These are phyloP conservation scores for Tragelaphus buxtoni DNA, from an alignment of 2,113 vertebrate species.

Conservation along the genomic window DNA sequence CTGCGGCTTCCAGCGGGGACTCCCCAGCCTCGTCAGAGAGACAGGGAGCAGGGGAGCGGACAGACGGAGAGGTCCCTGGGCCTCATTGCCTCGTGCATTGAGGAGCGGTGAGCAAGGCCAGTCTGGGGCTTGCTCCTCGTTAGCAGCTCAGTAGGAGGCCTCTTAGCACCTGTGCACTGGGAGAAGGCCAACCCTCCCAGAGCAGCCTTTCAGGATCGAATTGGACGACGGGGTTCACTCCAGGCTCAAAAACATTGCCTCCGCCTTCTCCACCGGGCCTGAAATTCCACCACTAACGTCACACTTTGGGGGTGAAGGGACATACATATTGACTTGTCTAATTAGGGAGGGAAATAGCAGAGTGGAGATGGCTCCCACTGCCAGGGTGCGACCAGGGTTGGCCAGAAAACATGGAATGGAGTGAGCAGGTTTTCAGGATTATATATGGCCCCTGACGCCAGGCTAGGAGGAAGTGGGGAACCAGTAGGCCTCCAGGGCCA, in stretches of 20 bases:
- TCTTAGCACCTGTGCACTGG: neutral
- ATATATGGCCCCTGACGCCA: too few species aligned
- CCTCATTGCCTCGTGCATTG: fast-evolving
- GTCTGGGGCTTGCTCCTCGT: neutral
- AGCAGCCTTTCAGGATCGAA: neutral
- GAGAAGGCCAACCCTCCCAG: neutral
- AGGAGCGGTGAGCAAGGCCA: neutral
- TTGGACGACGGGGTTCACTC: fast-evolving
- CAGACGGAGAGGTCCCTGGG: neutral
- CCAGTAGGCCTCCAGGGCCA: neutral
- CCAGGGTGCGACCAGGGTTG: too few species aligned
- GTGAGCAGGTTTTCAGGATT: neutral
- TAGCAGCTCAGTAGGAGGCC: neutral
- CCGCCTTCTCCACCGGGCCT: neutral
- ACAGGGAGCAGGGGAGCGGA: neutral
- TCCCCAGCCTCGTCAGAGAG: neutral
- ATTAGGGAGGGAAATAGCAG: neutral
- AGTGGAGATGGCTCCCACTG: neutral
- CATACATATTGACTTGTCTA: neutral
- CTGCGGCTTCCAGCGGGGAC: neutral
- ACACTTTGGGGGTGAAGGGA: too few species aligned
- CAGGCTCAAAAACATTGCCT: neutral
- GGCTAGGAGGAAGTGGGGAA: neutral
- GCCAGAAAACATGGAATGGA: neutral
- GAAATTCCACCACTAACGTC: neutral